A percentile compares a stretch with the other conserved stretches of the same genome.
phyloP scores from a whole-genome alignment of 2,113 vertebrate species.

The Hypanus sabinus region DNA sequence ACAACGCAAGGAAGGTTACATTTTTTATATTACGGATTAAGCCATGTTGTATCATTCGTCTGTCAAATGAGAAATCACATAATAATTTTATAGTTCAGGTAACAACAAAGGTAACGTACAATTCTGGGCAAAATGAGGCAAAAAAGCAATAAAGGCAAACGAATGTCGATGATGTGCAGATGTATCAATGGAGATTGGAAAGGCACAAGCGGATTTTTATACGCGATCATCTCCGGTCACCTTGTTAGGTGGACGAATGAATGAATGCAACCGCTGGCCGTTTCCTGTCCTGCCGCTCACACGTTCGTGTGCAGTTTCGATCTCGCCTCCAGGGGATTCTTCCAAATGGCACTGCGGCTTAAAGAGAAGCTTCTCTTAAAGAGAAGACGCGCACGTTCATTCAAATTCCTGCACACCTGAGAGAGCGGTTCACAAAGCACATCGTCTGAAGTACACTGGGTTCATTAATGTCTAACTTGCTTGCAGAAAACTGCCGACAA shows the following conservation, averaged over 20 bases:
- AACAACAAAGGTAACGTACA: neutral
- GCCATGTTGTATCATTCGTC: neutral
- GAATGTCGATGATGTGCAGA: neutral
- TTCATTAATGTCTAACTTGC: neutral
- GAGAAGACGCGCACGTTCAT: neutral
- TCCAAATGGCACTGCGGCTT: neutral
- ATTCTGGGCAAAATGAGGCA: neutral
- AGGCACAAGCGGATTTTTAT: neutral
- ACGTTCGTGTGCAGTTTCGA: neutral
- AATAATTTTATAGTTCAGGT: neutral
- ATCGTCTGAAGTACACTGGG: neutral
- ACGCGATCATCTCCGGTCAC: neutral
- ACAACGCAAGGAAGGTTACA: neutral
- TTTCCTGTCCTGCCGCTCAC: conserved; percentile 24
- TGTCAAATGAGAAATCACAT: neutral
- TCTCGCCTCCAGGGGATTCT: conserved; percentile 20
- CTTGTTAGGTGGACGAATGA: neutral
- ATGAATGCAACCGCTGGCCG: neutral
- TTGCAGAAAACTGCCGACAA: neutral
- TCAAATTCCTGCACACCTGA: neutral
- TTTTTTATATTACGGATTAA: neutral
- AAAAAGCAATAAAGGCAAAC: neutral
- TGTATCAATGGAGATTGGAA: neutral
- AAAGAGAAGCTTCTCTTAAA: neutral
- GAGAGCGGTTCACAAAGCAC: too few species aligned